A percentile compares a stretch with the other conserved stretches of the same genome.
Evolutionary conservation across 2,797 vertebrate genomes (phyloP).

Genomic region (Coilia nasus): DNA sequence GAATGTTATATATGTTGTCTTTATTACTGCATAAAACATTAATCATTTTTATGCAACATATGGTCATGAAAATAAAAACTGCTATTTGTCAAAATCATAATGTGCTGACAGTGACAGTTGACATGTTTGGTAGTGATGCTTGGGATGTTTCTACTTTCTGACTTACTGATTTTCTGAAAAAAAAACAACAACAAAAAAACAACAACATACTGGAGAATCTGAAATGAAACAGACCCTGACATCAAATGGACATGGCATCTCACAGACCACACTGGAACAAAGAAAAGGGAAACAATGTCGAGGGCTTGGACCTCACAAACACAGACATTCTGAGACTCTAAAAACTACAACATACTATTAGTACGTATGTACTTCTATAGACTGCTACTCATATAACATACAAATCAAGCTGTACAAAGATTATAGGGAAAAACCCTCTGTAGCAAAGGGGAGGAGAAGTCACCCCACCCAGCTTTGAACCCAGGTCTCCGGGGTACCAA

Average conservation of each 20-base stretch:
- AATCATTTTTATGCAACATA: conserved; percentile 8
- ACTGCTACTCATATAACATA: not conserved
- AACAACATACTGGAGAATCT: not conserved
- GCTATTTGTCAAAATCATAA: not conserved
- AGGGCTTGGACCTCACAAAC: too few relatives aligned
- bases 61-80: not conserved
- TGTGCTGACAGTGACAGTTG: not conserved
- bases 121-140: not conserved
- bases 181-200: not conserved
- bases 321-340: not conserved
- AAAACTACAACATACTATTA: too few relatives aligned
- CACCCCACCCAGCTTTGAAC: too few relatives aligned
- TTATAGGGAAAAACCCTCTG: not conserved
- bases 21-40: not conserved
- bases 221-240: not conserved
- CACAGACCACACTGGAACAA: not conserved
- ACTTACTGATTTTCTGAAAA: not conserved
- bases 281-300: not conserved
- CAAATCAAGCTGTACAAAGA: not conserved
- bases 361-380: too few relatives aligned
- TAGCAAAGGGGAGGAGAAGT: too few relatives aligned
- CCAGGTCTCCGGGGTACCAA: too few relatives aligned
- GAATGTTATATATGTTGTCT: not conserved
- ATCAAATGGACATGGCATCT: not conserved
- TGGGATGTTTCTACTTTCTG: not conserved